These are phyloP conservation scores for Geotrupes spiniger DNA, from an alignment of 2,888 invertebrate species.

Conservation along the genomic window DNA sequence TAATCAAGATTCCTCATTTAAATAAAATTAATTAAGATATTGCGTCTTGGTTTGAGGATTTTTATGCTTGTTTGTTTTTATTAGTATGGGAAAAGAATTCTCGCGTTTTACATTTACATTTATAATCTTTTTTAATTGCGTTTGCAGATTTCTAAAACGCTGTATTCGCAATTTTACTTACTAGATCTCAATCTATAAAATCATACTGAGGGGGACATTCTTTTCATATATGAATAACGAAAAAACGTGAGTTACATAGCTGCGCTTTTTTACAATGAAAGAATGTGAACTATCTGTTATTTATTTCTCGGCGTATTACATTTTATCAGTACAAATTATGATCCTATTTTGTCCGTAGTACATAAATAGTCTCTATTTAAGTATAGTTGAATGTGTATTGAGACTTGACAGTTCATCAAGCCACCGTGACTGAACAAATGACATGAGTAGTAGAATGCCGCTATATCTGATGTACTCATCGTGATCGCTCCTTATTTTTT, in stretches of 20 bases:
- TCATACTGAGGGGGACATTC: too few relatives aligned
- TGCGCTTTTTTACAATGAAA: too few relatives aligned
- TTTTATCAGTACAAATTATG: conserved; percentile 1
- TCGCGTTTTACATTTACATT: too few relatives aligned
- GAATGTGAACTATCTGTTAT: too few relatives aligned
- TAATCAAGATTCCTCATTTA: conserved; percentile 36
- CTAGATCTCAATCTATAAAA: too few relatives aligned
- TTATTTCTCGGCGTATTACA: too few relatives aligned
- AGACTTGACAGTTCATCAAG: conserved; percentile 15
- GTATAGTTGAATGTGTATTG: neutral
- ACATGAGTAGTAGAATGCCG: conserved; percentile 8
- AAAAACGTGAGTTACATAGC: too few relatives aligned
- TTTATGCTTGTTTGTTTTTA: conserved; percentile 8
- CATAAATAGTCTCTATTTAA: conserved; percentile 5
- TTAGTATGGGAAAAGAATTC: conserved; percentile 11
- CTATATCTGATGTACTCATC: conserved; percentile 6
- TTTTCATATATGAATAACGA: too few relatives aligned
- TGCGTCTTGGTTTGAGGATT: conserved; percentile 13
- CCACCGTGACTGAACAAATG: conserved; percentile 14
- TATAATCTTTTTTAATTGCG: too few relatives aligned
- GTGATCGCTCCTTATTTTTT: conserved; percentile 5
- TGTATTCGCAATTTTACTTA: too few relatives aligned
- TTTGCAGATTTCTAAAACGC: too few relatives aligned
- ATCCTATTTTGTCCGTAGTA: conserved; percentile 5
- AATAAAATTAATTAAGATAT: conserved; percentile 24